These are phyloP conservation scores for Exephanes ischioxanthus DNA, from an alignment of 2,888 invertebrate genomes.

Conservation along the genomic window DNA sequence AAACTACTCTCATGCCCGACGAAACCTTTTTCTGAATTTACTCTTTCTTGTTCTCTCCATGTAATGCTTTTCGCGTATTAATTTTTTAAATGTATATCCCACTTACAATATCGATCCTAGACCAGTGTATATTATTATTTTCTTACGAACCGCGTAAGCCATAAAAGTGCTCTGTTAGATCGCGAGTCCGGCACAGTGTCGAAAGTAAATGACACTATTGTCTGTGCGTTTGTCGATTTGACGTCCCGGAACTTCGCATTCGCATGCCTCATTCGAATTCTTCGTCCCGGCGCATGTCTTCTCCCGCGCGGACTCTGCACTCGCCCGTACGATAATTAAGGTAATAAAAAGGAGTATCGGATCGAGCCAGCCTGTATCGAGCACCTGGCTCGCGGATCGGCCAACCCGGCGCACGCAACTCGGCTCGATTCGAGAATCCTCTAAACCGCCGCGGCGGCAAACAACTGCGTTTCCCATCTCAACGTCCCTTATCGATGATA, in stretches of 20 bases:
- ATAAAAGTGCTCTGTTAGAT: neutral
- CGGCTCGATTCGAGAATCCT: slow-evolving; percentile 50
- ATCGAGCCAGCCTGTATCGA: slow-evolving; percentile 26
- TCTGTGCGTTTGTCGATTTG: slow-evolving; percentile 15
- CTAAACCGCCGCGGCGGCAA: neutral
- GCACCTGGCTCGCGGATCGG: slow-evolving; percentile 62
- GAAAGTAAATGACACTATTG: neutral
- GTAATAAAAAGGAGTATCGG: slow-evolving; percentile 43
- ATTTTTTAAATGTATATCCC: slow-evolving; percentile 32
- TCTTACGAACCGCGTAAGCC: neutral
- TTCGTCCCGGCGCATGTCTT: slow-evolving; percentile 4
- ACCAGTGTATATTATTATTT: neutral
- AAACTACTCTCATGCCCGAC: slow-evolving; percentile 68
- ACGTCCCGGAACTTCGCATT: neutral
- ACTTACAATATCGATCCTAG: neutral
- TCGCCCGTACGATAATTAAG: slow-evolving; percentile 60
- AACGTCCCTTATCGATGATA: slow-evolving; percentile 38
- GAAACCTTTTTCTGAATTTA: slow-evolving; percentile 67
- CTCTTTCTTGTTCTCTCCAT: slow-evolving; percentile 45
- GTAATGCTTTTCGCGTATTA: slow-evolving; percentile 40
- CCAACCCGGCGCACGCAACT: slow-evolving; percentile 51
- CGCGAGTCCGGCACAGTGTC: neutral
- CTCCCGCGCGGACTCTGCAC: slow-evolving; percentile 28
- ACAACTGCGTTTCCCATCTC: slow-evolving; percentile 15
- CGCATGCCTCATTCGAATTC: slow-evolving; percentile 15